Evolutionary conservation across 2,888 invertebrate genomes (phyloP), one percentile per base, ranked within the genome.

Genomic region (Tribolium freemani): DNA sequence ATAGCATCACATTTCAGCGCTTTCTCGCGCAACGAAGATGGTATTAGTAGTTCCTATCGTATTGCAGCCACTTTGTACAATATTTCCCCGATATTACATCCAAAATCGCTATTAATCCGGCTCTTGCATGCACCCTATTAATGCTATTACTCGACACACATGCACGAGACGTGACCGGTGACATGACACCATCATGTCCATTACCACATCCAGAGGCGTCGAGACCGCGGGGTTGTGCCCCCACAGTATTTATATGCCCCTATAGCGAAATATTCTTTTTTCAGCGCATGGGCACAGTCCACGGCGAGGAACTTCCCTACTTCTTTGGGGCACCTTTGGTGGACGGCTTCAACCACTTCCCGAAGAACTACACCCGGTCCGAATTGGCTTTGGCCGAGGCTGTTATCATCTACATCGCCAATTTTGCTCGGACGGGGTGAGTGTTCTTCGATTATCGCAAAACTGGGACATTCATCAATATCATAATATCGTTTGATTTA

Each of bases 231-330:
- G 16, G 16, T 16, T 16, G 16, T 2, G 16, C 16, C 16, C 16
- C 16, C 16, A 16, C 16, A 16, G 1, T 2, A 16, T 2, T 2
- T n/a, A n/a, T n/a, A n/a, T 16, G 16, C 16, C 16, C 16, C 16
- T 50, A 11, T 50, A 50, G 50, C 13, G 13, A 8, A 16, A 38
- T 8, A 31, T 51, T 74, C 75, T 76, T 50, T 38, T 87, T 86
- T 3, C 89, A 96, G 93, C 90, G 95, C 76, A 94, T 96, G 93
- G 96, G 96, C 11, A 95, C 96, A 0, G 95, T 96, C 2, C 96
- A 96, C 83, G 96, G 96, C 0, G 97, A 97, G 86, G 97, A 97
- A 82, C 87, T 97, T 74, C 94, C 96, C 0, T 97, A 96, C 85
- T 90, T 97, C 76, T 96, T 97, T 82, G 97, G 97, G 38, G 96